These are phyloP conservation scores for Ophiothrix spiculata DNA, from an alignment of 35 echinoderm and acorn worm species.

Conservation along the genomic window DNA sequence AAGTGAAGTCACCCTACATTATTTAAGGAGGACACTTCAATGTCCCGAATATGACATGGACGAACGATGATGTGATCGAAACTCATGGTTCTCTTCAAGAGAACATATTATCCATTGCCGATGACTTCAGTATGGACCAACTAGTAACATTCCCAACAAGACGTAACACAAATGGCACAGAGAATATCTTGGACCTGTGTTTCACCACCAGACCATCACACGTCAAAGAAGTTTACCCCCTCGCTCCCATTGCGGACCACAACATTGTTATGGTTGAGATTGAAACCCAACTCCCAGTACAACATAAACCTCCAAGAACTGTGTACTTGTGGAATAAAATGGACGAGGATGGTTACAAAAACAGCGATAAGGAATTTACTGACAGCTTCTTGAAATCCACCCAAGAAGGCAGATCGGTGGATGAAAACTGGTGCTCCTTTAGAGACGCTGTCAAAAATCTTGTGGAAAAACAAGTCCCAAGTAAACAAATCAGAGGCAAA, in stretches of 20 bases:
- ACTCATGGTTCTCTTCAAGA: background rate
- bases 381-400: background rate
- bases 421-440: conserved; percentile 15
- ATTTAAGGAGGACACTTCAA: conserved; percentile 22
- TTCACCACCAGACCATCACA: conserved; percentile 8
- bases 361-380: background rate
- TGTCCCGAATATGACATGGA: conserved; percentile 28
- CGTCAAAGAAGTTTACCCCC: background rate
- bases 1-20: conserved; percentile 14
- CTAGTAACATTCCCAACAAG: background rate
- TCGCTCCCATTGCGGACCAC: conserved; percentile 12
- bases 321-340: conserved; percentile 1
- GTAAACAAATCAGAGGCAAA: conserved; percentile 10
- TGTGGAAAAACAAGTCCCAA: conserved; percentile 28
- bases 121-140: background rate
- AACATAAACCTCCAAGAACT: conserved; percentile 9
- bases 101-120: background rate
- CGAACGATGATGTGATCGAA: background rate
- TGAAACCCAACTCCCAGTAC: background rate
- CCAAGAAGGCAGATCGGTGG: background rate
- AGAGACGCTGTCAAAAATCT: background rate
- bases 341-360: conserved; percentile 8
- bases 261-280: conserved; percentile 31
- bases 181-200: conserved; percentile 19
- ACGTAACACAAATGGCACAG: background rate